These are phyloP conservation scores for Standfussiana lucernea DNA, from an alignment of 2,888 invertebrate genomes.

Conservation along the genomic window DNA sequence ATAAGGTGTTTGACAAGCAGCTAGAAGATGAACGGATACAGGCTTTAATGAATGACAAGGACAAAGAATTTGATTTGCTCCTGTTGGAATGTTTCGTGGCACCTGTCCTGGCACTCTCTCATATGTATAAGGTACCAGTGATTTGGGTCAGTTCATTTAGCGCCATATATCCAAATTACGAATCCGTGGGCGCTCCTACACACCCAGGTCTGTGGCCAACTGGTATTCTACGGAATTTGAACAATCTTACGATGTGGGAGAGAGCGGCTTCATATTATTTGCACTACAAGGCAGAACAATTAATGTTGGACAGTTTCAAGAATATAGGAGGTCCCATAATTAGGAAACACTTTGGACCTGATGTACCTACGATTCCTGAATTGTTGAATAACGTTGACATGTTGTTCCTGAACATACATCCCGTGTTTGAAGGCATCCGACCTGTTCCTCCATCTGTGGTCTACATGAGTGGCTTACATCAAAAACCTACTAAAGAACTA, in stretches of 20 bases:
- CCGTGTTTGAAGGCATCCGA: conserved; percentile 70
- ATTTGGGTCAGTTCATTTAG: conserved; percentile 72
- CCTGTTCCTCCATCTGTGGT: conserved; percentile 72
- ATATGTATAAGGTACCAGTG: conserved; percentile 66
- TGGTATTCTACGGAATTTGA: conserved; percentile 50
- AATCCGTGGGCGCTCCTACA: conserved; percentile 67
- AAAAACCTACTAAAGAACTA: conserved; percentile 63
- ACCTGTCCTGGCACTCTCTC: conserved; percentile 56
- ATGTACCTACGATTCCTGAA: conserved; percentile 62
- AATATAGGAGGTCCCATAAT: conserved; percentile 11
- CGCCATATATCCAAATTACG: conserved; percentile 51
- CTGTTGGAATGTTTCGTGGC: conserved; percentile 65
- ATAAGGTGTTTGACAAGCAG: conserved; percentile 49
- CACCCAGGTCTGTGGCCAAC: conserved; percentile 70
- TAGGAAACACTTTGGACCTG: conserved; percentile 60
- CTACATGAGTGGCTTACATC: conserved; percentile 71
- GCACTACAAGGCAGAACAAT: conserved; percentile 38
- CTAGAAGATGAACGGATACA: conserved; percentile 56
- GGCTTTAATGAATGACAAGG: conserved; percentile 61
- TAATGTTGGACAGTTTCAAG: neutral
- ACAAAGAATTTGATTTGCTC: conserved; percentile 70
- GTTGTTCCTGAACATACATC: conserved; percentile 70
- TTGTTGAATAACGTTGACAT: conserved; percentile 69
- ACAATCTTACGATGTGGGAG: conserved; percentile 70
- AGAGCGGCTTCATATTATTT: conserved; percentile 64